These are phyloP conservation scores for Promerops cafer DNA, from an alignment of 2,113 vertebrate species.

Conservation along the genomic window DNA sequence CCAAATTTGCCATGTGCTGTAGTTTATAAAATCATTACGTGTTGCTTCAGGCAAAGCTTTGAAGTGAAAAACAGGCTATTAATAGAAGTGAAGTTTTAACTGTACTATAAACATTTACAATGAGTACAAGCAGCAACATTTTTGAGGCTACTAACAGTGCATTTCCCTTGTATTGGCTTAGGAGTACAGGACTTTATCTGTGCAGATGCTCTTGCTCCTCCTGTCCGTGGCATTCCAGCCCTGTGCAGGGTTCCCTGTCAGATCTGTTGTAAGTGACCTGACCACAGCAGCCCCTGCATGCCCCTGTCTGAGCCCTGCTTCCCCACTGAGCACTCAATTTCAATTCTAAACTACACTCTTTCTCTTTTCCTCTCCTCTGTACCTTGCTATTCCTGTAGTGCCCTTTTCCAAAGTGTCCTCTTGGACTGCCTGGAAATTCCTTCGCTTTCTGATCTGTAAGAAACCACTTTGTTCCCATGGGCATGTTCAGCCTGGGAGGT, in stretches of 20 bases:
- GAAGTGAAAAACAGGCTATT: background rate
- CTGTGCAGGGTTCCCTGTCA: constrained; percentile 76
- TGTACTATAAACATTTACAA: background rate
- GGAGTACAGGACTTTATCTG: constrained; percentile 65
- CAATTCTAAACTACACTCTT: constrained; percentile 41
- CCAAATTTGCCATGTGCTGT: background rate
- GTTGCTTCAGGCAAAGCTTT: constrained; percentile 10
- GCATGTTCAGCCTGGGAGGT: constrained; percentile 64
- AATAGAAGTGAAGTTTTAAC: background rate
- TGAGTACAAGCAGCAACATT: background rate
- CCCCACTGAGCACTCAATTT: constrained; percentile 41
- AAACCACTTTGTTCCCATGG: constrained; percentile 40
- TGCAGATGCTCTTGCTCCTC: constrained; percentile 65
- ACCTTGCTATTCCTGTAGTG: constrained; percentile 41
- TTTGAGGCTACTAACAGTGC: background rate
- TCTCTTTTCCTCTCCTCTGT: constrained; percentile 40
- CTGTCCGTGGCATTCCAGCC: constrained; percentile 65
- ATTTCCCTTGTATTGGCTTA: constrained; percentile 66
- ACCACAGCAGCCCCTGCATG: constrained; percentile 33
- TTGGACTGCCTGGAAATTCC: constrained; percentile 62
- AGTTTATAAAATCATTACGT: background rate
- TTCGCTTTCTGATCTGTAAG: constrained; percentile 61
- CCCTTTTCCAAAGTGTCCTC: constrained; percentile 49
- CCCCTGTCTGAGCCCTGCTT: background rate
- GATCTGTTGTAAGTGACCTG: constrained; percentile 80